These are phyloP conservation scores for Psophia crepitans DNA, from an alignment of 2,113 vertebrate genomes.

Conservation along the genomic window DNA sequence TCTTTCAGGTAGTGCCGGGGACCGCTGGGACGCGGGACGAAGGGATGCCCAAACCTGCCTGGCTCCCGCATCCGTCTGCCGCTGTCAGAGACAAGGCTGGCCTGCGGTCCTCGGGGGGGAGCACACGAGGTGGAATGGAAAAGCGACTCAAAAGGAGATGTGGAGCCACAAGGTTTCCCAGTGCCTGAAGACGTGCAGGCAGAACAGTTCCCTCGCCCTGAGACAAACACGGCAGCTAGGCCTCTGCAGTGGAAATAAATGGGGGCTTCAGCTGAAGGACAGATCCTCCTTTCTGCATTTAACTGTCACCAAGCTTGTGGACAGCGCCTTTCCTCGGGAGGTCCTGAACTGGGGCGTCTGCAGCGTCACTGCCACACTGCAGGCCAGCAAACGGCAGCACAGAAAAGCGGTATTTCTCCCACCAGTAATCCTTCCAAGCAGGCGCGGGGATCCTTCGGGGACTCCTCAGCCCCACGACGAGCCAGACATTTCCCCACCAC, in stretches of 20 bases:
- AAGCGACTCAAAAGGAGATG: fast-evolving
- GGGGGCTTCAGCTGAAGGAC: background rate
- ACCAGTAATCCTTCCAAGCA: background rate
- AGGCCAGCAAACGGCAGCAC: fast-evolving
- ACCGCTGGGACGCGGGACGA: fast-evolving
- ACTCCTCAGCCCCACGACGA: background rate
- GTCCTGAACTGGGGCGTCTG: background rate
- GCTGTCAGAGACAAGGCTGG: background rate
- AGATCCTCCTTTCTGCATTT: background rate
- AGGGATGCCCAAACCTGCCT: background rate
- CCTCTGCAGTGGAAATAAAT: background rate
- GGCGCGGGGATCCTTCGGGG: fast-evolving
- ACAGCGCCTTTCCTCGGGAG: fast-evolving
- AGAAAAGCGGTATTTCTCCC: fast-evolving
- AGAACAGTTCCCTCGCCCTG: background rate
- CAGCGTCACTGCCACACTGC: fast-evolving
- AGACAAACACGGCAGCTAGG: background rate
- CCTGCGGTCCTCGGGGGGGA: background rate
- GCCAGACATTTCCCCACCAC: fast-evolving
- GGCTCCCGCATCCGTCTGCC: background rate
- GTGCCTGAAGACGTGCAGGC: background rate
- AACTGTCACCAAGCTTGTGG: background rate
- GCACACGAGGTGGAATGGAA: background rate
- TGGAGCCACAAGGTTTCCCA: background rate
- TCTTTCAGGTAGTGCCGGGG: fast-evolving